These are phyloP conservation scores for Jaculus jaculus DNA, from an alignment of 2,113 vertebrate species.

Conservation along the genomic window DNA sequence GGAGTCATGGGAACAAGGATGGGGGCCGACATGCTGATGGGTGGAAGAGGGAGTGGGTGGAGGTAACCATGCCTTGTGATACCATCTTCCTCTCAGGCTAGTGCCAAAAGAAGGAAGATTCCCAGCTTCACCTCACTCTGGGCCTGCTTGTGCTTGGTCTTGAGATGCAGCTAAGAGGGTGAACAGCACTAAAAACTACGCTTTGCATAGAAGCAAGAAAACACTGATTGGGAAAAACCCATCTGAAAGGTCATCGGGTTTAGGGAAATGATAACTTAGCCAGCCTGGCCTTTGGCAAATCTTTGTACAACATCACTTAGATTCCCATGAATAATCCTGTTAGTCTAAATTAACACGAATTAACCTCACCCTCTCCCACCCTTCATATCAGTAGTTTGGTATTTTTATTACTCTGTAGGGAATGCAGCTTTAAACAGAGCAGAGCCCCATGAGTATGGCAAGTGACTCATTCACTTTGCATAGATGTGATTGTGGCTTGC, in stretches of 20 bases:
- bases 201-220: not conserved
- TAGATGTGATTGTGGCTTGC: too few relatives aligned
- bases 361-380: not conserved
- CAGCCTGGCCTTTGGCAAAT: not conserved
- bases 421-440: constrained; percentile 19
- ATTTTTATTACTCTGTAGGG: not conserved
- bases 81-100: not conserved
- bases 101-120: not conserved
- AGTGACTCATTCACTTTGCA: not conserved
- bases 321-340: not conserved
- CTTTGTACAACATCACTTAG: not conserved
- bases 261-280: not conserved
- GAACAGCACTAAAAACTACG: not conserved
- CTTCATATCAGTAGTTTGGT: not conserved
- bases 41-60: rapidly evolving
- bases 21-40: too few relatives aligned
- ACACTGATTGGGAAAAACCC: not conserved
- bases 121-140: not conserved
- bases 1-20: not conserved
- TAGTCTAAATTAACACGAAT: not conserved
- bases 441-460: not conserved
- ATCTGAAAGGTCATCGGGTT: not conserved
- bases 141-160: not conserved
- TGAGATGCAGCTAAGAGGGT: not conserved
- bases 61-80: rapidly evolving